These are phyloP conservation scores for Uria lomvia DNA, from an alignment of 2,113 vertebrate species.

Conservation along the genomic window DNA sequence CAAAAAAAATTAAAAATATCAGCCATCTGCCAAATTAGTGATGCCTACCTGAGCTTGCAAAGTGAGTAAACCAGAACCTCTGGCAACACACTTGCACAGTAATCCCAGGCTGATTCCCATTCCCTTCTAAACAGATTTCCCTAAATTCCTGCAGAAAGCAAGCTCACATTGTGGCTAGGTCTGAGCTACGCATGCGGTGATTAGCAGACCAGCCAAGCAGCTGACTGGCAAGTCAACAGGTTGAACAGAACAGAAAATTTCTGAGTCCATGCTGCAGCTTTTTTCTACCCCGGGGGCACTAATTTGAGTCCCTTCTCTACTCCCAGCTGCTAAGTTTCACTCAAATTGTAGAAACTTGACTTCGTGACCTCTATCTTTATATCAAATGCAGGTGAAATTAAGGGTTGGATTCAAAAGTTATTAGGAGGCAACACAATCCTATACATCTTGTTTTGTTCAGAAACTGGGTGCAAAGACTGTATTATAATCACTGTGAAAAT, in stretches of 20 bases:
- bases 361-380: background rate
- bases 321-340: constrained; percentile 8
- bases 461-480: background rate
- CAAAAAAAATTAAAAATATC: background rate
- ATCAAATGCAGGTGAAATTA: constrained; percentile 13
- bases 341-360: constrained; percentile 17
- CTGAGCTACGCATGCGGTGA: background rate
- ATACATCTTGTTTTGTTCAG: background rate
- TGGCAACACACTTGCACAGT: background rate
- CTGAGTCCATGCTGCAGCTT: background rate
- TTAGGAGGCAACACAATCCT: background rate
- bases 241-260: constrained; percentile 15
- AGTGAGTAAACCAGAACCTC: background rate
- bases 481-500: constrained; percentile 5
- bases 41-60: background rate
- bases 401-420: background rate
- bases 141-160: background rate
- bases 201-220: background rate
- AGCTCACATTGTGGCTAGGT: background rate
- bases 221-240: background rate
- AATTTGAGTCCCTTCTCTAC: background rate
- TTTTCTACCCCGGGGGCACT: background rate
- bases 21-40: background rate
- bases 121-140: background rate
- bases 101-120: background rate